These are phyloP conservation scores for Thysanoteuthis rhombus DNA, from an alignment of 2,888 invertebrate species.

Conservation along the genomic window DNA sequence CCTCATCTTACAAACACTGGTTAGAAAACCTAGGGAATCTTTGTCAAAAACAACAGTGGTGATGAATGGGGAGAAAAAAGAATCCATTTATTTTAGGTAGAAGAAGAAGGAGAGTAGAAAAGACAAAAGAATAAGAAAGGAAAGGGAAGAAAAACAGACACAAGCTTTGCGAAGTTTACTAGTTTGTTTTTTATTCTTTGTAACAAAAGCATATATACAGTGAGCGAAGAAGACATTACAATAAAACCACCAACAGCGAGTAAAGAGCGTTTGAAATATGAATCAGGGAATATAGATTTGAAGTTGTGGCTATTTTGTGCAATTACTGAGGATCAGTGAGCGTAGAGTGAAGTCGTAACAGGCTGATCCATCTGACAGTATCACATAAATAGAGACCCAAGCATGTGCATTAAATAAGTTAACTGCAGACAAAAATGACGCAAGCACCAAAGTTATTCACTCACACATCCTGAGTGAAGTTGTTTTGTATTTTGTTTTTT, in stretches of 20 bases:
- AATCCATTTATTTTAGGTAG: not conserved
- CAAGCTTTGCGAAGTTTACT: constrained; percentile 22
- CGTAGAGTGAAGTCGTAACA: not conserved
- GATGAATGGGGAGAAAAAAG: not conserved
- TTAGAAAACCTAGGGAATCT: not conserved
- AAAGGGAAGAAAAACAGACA: constrained; percentile 22
- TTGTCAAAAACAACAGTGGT: not conserved
- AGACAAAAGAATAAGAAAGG: not conserved
- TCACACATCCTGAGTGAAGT: not conserved
- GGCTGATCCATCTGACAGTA: constrained; percentile 25
- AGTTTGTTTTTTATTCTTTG: constrained; percentile 29
- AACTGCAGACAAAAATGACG: constrained; percentile 28
- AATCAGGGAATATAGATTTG: constrained; percentile 29
- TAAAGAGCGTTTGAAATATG: constrained; percentile 27
- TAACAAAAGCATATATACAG: constrained; percentile 30
- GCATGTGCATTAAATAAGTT: constrained; percentile 28
- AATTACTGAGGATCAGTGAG: constrained; percentile 29
- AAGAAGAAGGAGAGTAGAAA: not conserved
- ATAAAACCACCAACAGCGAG: constrained; percentile 29
- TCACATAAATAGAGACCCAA: constrained; percentile 24
- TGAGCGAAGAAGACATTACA: constrained; percentile 28
- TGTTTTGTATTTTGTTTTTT: not conserved
- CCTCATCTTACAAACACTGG: not conserved
- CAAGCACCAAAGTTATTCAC: constrained; percentile 25
- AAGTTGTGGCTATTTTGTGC: constrained; percentile 28